Evolutionary conservation across 2,888 invertebrate genomes (phyloP).

Genomic region (Chalcosyrphus nemorum): DNA sequence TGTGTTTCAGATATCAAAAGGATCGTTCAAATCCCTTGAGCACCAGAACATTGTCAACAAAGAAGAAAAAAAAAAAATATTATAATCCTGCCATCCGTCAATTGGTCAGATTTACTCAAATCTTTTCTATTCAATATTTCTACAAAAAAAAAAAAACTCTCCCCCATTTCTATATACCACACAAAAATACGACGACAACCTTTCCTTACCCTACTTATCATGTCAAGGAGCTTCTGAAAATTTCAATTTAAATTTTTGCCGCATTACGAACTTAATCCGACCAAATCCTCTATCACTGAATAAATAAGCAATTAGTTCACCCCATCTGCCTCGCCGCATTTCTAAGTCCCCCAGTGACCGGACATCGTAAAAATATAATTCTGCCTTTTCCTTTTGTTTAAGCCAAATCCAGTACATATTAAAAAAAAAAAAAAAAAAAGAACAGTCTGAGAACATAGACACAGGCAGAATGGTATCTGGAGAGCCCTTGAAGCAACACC

Average conservation of each 20-base stretch:
- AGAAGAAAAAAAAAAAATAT: not conserved
- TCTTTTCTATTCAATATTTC: not conserved
- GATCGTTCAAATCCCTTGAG: not conserved
- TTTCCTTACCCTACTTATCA: slow-evolving; percentile 18
- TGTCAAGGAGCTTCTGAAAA: slow-evolving; percentile 13
- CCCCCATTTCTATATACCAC: not conserved
- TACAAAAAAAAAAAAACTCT: not conserved
- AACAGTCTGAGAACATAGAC: slow-evolving; percentile 23
- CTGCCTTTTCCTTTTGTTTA: not conserved
- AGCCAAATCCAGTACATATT: slow-evolving; percentile 15
- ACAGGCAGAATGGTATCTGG: not conserved
- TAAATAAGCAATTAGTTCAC: slow-evolving; percentile 49
- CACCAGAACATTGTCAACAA: not conserved
- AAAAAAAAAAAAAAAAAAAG: slow-evolving; percentile 44
- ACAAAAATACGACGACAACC: not conserved
- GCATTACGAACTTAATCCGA: slow-evolving; percentile 42
- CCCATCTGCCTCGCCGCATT: not conserved
- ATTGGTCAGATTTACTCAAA: not conserved
- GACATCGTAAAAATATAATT: slow-evolving; percentile 30
- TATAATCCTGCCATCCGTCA: slow-evolving; percentile 3
- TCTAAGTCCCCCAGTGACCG: not conserved
- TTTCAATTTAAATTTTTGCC: slow-evolving; percentile 47
- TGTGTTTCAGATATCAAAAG: not conserved
- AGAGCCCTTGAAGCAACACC: slow-evolving; percentile 1
- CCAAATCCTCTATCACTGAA: slow-evolving; percentile 25